Evolutionary conservation across 2,888 invertebrate genomes (phyloP), one percentile per base, ranked within the genome.

Genomic region (Spodoptera picta): DNA sequence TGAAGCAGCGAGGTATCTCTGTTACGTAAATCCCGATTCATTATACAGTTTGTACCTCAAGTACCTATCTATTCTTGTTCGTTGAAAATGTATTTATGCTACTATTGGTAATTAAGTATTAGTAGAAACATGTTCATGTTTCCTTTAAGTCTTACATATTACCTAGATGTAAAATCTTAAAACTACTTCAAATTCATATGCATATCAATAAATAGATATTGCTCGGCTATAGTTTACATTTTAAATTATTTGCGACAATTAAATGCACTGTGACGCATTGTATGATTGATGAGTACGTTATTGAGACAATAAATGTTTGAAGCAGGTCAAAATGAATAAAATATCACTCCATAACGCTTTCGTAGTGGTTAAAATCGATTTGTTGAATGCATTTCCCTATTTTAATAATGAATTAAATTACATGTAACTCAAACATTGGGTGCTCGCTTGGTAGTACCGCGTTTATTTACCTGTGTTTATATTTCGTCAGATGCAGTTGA

Each of bases 241-340:
- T 31, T 71, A 45, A 42, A 53, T 0, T 42, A 49, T 50, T 65
- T 24, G 53, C 48, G 49, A 23, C 49, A 54, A 19, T n/a, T 54
- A 54, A 19, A 19, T 54, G 65, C 65, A 54, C 31, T 71, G 54
- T 71, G 23, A 24, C 23, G 41, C 45, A 24, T 10, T 19, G 19
- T 41, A 41, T 65, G 27, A 61, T 41, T 41, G 9, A 52, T 65
- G 27, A 7, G 36, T 19, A 42, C 4, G 31, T 42, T 31, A 44
- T 44, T 24, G 44, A 12, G 19, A 50, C 31, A 46, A 42, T 53
- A 50, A 44, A 67, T 57, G 41, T 41, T 36, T 49, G 24, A 10
- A 47, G 24, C 11, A 31, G 31, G 49, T 49, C 23, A 50, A 36
- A 10, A 2, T 44, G 42, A 65, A 58, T 46, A 43, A 49, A 31